Evolutionary conservation across 2,888 invertebrate genomes (phyloP), one percentile per base, ranked within the genome.

Genomic region (Eupeodes latifasciatus): DNA sequence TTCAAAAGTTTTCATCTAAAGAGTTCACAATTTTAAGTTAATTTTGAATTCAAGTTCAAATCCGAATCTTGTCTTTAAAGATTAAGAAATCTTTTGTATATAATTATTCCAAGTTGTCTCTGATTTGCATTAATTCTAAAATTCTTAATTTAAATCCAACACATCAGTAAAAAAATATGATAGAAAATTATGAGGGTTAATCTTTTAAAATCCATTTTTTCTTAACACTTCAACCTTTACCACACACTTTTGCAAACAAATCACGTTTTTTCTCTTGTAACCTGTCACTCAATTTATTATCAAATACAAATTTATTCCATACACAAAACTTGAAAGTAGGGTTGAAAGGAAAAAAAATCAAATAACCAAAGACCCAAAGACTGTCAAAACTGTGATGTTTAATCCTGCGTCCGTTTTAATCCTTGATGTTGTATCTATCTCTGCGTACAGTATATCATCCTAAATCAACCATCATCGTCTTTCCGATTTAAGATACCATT

Each of bases 211-310:
- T 7, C 14, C 27, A 27, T 47, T 19, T 53, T 53, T 40, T 53
- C 7, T n/a, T 53, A 12, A 16, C 19, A 67, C 40, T 34, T 19
- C n/a, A 55, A 40, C 14, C 2, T 44, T 19, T 44, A 40, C 11
- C 11, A 4, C 40, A 69, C 7, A 53, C 12, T 47, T 47, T 47
- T 6, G 47, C 12, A 66, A 49, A 66, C 71, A 71, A 71, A 71
- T 71, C 71, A 71, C 71, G 71, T 71, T 19, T 59, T 4, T 59
- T 5, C 3, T 57, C 53, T 40, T 12, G 27, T 49, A 40, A 55
- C 55, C 55, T 71, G 71, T 71, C 71, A 71, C 44, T 71, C 71
- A 55, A 71, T 44, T 66, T 55, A 71, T 55, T 40, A 36, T 36
- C 36, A n/a, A 62, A 14, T 59, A 11, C 10, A 36, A 55, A 71